phyloP scores from a whole-genome alignment of 2,113 vertebrate genomes.

The Catharus minimus region DNA sequence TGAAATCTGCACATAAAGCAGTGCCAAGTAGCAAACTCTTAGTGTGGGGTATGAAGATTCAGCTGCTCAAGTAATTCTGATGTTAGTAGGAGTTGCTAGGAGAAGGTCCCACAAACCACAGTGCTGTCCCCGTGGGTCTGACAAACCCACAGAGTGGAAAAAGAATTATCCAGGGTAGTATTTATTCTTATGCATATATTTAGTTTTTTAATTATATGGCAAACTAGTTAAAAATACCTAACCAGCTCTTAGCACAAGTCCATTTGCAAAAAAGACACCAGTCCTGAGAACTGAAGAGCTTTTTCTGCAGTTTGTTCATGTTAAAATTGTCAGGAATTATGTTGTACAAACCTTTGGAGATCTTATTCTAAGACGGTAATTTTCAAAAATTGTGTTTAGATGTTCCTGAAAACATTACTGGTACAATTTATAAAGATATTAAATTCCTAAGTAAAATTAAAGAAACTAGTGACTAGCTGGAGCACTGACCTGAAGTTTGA shows the following conservation, averaged over 20 bases:
- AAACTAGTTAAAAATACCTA: slow-evolving; percentile 26
- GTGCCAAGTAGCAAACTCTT: background rate
- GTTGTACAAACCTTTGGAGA: background rate
- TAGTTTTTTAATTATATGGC: slow-evolving; percentile 26
- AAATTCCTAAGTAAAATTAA: background rate
- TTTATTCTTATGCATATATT: background rate
- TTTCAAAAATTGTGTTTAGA: background rate
- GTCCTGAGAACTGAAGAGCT: background rate
- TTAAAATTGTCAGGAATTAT: background rate
- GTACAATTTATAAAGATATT: background rate
- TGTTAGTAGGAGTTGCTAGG: background rate
- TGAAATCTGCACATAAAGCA: background rate
- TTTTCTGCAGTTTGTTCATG: background rate
- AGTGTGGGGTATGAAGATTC: background rate
- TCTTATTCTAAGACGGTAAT: background rate
- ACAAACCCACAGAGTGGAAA: slow-evolving; percentile 15
- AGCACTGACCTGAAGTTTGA: background rate
- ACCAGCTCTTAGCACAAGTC: background rate
- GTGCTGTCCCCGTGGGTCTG: background rate
- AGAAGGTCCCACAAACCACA: slow-evolving; percentile 26
- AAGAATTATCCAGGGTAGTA: background rate
- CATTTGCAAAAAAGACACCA: background rate
- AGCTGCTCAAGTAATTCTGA: slow-evolving; percentile 18
- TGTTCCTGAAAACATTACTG: background rate
- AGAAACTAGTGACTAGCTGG: background rate